Percentiles rank a stretch among this genome's conserved stretches.
Evolutionary conservation across 2,888 invertebrate species (phyloP).

Genomic region (Polymixis flavicincta): DNA sequence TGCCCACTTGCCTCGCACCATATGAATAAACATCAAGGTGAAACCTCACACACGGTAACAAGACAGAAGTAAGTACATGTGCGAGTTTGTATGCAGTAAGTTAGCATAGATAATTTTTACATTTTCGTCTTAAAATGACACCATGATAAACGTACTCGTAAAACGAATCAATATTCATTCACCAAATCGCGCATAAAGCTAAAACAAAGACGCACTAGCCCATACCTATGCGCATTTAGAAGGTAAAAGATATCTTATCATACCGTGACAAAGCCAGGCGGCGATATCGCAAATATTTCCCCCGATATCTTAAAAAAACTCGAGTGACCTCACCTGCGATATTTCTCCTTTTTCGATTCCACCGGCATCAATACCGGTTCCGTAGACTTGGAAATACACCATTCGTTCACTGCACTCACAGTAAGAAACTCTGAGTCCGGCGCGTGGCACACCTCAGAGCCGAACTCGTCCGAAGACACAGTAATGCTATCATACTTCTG

Average conservation of each 20-base stretch:
- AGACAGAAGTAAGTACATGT: constrained; percentile 61
- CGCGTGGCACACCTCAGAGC: constrained; percentile 88
- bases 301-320: constrained; percentile 73
- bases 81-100: constrained; percentile 70
- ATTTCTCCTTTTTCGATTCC: constrained; percentile 89
- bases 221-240: constrained; percentile 76
- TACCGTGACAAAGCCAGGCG: constrained; percentile 78
- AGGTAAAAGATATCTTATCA: constrained; percentile 83
- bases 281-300: constrained; percentile 85
- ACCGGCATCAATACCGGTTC: constrained; percentile 85
- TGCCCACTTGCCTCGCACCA: constrained; percentile 80
- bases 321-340: constrained; percentile 87
- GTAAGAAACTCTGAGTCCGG: constrained; percentile 87
- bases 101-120: constrained; percentile 65
- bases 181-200: constrained; percentile 26
- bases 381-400: constrained; percentile 86
- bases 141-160: constrained; percentile 3
- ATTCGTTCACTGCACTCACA: constrained; percentile 89
- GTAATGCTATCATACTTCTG: constrained; percentile 89
- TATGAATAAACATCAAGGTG: constrained; percentile 89
- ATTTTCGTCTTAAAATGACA: constrained; percentile 20
- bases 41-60: constrained; percentile 78
- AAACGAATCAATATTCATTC: constrained; percentile 25
- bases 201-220: constrained; percentile 79
- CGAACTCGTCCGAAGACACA: constrained; percentile 89